Evolutionary conservation across 1,140 invertebrate genomes (phyloP).

Genomic region (Macrobrachium rosenbergii): DNA sequence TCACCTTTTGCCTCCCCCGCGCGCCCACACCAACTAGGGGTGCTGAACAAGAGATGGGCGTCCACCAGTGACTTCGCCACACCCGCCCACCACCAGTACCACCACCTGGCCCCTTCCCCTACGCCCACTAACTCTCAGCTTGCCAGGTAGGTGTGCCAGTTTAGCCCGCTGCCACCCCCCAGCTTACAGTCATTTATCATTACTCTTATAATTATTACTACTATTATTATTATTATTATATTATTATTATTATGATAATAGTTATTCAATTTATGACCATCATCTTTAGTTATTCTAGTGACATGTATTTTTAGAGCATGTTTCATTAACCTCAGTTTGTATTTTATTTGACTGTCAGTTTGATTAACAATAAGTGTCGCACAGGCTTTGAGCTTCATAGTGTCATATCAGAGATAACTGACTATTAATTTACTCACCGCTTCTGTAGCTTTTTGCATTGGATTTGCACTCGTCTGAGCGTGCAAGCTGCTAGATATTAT

Average conservation of each 20-base stretch:
- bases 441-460: no score
- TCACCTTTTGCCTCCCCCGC: constrained; percentile 56
- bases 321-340: no score
- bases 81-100: constrained; percentile 67
- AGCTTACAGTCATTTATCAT: not conserved
- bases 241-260: not conserved
- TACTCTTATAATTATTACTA: not conserved
- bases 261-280: not conserved
- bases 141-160: constrained; percentile 47
- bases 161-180: not conserved
- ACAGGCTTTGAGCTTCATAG: no score
- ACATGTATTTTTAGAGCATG: not conserved
- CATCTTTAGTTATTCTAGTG: not conserved
- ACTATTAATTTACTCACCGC: no score
- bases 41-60: constrained; percentile 80
- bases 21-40: constrained; percentile 67
- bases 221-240: not conserved
- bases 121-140: constrained; percentile 56
- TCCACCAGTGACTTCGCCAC: constrained; percentile 84
- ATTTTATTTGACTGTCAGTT: no score
- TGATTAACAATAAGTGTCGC: no score
- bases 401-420: no score
- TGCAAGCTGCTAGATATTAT: no score
- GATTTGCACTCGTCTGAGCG: no score
- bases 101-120: constrained; percentile 28